Evolutionary conservation across 2,113 vertebrate genomes (phyloP).

Genomic region (Hylia prasina): DNA sequence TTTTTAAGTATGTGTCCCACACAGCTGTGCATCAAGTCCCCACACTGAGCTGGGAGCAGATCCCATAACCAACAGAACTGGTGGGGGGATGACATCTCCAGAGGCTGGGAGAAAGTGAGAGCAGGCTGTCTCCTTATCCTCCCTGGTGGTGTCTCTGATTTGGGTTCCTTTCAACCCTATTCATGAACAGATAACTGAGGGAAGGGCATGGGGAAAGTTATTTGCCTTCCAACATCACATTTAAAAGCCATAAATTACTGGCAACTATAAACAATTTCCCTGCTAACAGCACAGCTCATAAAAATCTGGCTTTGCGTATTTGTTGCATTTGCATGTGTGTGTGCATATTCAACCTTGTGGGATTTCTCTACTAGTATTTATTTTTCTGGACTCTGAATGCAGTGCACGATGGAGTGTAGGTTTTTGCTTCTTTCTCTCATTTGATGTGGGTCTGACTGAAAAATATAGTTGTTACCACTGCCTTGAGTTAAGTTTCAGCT

Average conservation of each 20-base stretch:
- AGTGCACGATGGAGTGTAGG: neutral
- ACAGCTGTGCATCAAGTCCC: neutral
- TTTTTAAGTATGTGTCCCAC: slow-evolving; percentile 58
- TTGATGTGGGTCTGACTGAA: neutral
- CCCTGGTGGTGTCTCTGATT: slow-evolving; percentile 25
- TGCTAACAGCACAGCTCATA: slow-evolving; percentile 58
- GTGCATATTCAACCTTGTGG: neutral
- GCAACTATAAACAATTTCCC: slow-evolving; percentile 71
- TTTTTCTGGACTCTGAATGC: neutral
- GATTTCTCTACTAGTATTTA: slow-evolving; percentile 27
- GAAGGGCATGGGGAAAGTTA: slow-evolving; percentile 6
- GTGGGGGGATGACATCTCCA: slow-evolving; percentile 8
- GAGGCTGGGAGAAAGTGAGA: neutral
- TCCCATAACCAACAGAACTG: neutral
- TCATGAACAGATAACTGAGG: slow-evolving; percentile 63
- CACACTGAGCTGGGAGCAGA: slow-evolving; percentile 57
- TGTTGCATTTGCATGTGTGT: neutral
- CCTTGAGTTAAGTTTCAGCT: neutral
- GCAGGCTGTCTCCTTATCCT: slow-evolving; percentile 29
- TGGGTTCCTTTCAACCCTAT: slow-evolving; percentile 66
- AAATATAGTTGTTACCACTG: neutral
- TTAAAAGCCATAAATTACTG: slow-evolving; percentile 73
- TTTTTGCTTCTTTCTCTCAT: neutral
- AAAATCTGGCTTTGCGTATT: slow-evolving; percentile 51
- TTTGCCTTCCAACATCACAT: slow-evolving; percentile 69